Evolutionary conservation across 2,888 invertebrate genomes (phyloP).

Genomic region (Lysandra bellargus): DNA sequence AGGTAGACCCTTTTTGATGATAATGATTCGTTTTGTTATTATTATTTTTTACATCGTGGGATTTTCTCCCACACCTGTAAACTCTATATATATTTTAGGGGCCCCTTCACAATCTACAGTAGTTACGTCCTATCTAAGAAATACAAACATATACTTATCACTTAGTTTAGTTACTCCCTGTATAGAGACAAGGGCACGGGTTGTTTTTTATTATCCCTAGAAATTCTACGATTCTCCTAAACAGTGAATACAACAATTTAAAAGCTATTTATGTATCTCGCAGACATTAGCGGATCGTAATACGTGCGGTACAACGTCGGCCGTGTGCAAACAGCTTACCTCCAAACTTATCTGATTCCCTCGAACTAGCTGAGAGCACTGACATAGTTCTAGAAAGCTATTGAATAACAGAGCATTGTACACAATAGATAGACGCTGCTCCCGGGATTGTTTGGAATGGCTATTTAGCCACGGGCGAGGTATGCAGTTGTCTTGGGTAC

Average conservation of each 20-base stretch:
- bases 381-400: constrained; percentile 22
- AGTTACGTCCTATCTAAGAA: no score
- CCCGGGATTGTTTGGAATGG: constrained; percentile 9
- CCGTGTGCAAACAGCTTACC: constrained; percentile 15
- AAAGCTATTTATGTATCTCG: not conserved
- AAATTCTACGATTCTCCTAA: not conserved
- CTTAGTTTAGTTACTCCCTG: no score
- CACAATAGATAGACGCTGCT: constrained; percentile 2
- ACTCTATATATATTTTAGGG: no score
- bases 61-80: no score
- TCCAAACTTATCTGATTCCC: constrained; percentile 6
- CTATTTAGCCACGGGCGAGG: not conserved
- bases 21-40: not conserved
- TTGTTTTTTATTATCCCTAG: not conserved
- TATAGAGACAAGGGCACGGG: no score
- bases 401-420: constrained; percentile 4
- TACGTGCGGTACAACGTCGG: not conserved
- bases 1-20: not conserved
- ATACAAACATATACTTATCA: no score
- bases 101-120: no score
- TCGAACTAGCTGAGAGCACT: not conserved
- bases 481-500: not conserved
- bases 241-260: not conserved
- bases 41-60: not conserved
- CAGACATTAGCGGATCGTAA: not conserved